Conservation (phyloP, 1,140 invertebrate genomes). For the Drosophila jambulina region DNA sequence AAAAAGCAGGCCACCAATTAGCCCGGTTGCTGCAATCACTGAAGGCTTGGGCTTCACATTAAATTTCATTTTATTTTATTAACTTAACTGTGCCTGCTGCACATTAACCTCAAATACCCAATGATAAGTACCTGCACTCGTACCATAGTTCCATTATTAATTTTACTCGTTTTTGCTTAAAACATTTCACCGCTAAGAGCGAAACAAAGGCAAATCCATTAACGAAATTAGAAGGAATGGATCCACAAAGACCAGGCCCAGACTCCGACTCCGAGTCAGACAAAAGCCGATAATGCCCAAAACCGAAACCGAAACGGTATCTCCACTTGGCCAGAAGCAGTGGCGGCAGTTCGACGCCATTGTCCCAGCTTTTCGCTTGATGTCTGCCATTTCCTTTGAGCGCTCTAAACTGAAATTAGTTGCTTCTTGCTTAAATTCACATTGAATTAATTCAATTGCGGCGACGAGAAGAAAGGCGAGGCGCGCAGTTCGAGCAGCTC, state of each 20-base stretch:
- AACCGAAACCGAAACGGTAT: constrained; percentile 32
- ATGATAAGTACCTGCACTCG: constrained; percentile 30
- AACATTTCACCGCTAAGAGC: constrained; percentile 69
- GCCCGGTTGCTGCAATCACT: constrained; percentile 45
- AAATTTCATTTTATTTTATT: constrained; percentile 32
- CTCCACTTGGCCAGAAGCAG: constrained; percentile 22
- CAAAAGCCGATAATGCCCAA: constrained; percentile 46
- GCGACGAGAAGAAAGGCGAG: constrained; percentile 23
- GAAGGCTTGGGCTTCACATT: constrained; percentile 25
- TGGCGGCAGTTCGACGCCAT: constrained; percentile 11
- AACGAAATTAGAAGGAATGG: constrained; percentile 74
- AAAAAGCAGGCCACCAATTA: constrained; percentile 60
- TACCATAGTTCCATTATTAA: constrained; percentile 57
- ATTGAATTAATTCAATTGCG: constrained; percentile 55
- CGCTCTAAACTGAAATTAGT: constrained; percentile 40
- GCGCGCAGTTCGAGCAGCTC: constrained; percentile 11
- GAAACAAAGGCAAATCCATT: constrained; percentile 66
- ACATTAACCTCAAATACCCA: constrained; percentile 66
- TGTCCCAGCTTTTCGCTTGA: constrained; percentile 42
- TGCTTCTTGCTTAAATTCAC: constrained; percentile 38
- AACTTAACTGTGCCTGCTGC: constrained; percentile 46
- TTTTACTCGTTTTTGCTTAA: constrained; percentile 64
- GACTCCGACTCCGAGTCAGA: constrained; percentile 1
- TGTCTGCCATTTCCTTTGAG: constrained; percentile 51
- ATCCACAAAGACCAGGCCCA: constrained; percentile 15